Base-by-base conservation (phyloP, 2,113 vertebrate species). In the Martes martes region DNA sequence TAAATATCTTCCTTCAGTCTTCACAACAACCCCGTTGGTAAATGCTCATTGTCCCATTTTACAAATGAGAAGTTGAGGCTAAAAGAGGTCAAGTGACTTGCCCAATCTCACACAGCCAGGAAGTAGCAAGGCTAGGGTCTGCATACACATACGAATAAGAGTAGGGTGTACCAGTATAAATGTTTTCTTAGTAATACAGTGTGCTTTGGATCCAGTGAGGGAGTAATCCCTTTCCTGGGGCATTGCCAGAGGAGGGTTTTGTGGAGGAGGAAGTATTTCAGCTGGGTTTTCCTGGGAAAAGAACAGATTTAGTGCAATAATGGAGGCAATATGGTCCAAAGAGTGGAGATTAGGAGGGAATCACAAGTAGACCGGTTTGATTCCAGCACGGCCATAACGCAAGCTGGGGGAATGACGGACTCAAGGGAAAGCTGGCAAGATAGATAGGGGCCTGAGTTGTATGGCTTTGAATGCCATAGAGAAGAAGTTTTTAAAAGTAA, bases 31-130 rank as follows among this genome's bases (percentile, higher is more conserved):
- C 18, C 8, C 47, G 1, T 85, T 59, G 28, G 26, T 91, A 71
- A 69, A 63, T 85, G 50, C 42, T 67, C 33, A 89, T 91, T 88
- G 24, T n/a, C 14, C 57, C 24, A 78, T 57, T 96, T 95, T 97
- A 93, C 24, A 89, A 82, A 86, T 65, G 28, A 86, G 31, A 97
- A 86, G 31, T 19, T 26, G 33, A 91, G 11, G 26, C 11, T 67
- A 67, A 89, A n/a, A 92, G 39, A 81, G 13, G 8, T 28, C 82
- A 92, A 81, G 24, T 93, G 45, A 85, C 15, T 91, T 93, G 24
- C 15, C 7, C 16, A 81, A 52, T 63, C 67, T 94, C 61, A 91
- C 23, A 85, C 33, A 65, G 45, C 16, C 61, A 78, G 28, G 73
- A 45, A 92, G 82, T 47, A 65, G 31, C 21, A 52, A 79, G 83